Base-by-base conservation (phyloP, 2,888 invertebrate species). In the Toxonevra muliebris region DNA sequence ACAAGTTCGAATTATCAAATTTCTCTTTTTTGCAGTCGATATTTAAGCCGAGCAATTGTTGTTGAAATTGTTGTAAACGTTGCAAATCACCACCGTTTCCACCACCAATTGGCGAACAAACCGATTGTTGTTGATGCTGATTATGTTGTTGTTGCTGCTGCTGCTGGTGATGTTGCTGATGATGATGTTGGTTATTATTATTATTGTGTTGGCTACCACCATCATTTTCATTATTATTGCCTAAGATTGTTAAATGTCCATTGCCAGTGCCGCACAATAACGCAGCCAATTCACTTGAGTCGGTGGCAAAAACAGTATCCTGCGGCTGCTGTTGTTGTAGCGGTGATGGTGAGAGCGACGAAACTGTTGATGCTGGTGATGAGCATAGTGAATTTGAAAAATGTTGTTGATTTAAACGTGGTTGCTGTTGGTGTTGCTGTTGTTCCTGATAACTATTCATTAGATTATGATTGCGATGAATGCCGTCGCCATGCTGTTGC, bases 11-110 rank as follows among this genome's bases (percentile, higher is more conserved):
- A 50, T 73, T 76, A 65, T 81, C 80, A 65, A 75, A 80, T 72
- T 82, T 82, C 70, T 80, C 81, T 72, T 82, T 83, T 77, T 83
- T 83, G 73, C 82, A 82, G 74, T 82, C 79, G 61, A 80, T 79
- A 75, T 76, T 80, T 48, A 83, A 75, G 70, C 77, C 79, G 42
- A 79, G 69, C 75, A 80, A 67, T 70, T 76, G 75, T 11, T 76
- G 80, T 12, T 77, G 76, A 11, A 76, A 71, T 30, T 75, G 73
- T 17, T 73, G 77, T 50, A 76, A 73, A 40, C 71, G 55, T 17
- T 64, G 66, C 54, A 69, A 66, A 40, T 5, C 57, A 17, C 50
- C 20, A 53, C 20, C 48, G 41, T 12, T 62, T 13, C 15, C 12
- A 52, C 17, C 53, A 19, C 53, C 19, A 17, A 19, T 17, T 11